These are phyloP conservation scores for Drosophila ananassae DNA, from an alignment of 1,140 invertebrate species.

Conservation along the genomic window DNA sequence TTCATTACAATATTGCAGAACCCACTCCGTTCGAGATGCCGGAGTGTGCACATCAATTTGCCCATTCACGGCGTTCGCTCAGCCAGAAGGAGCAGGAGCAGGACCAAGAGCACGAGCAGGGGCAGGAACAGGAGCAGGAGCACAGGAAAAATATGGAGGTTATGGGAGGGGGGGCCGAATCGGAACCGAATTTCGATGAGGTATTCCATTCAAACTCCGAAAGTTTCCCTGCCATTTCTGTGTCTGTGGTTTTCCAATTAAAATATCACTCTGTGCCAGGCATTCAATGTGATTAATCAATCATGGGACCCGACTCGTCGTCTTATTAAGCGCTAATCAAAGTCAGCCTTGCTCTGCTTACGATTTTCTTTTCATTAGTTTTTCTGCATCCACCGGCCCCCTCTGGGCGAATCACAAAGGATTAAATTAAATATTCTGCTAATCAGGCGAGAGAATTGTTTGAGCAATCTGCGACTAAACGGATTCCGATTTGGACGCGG, in stretches of 20 bases:
- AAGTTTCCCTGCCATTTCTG: conserved; percentile 29
- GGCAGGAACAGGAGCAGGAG: background rate
- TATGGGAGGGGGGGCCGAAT: conserved; percentile 1
- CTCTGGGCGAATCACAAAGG: conserved; percentile 40
- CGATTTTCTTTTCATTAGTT: conserved; percentile 38
- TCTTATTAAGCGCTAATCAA: conserved; percentile 60
- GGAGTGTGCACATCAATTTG: conserved; percentile 49
- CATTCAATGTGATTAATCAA: conserved; percentile 59
- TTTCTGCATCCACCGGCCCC: background rate
- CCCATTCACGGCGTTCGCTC: conserved; percentile 24
- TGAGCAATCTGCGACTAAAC: conserved; percentile 49
- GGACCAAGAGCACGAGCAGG: too few relatives aligned
- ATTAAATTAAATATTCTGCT: conserved; percentile 64
- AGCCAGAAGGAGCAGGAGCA: conserved; percentile 6
- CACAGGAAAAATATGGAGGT: conserved; percentile 1
- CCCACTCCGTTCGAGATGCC: conserved; percentile 16
- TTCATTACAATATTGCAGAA: conserved; percentile 50
- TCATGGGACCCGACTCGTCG: conserved; percentile 38
- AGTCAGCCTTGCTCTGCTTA: conserved; percentile 39
- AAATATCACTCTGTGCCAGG: conserved; percentile 47
- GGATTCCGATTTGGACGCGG: conserved; percentile 26
- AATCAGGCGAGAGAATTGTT: conserved; percentile 57
- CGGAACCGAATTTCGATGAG: conserved; percentile 24
- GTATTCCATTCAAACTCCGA: conserved; percentile 31
- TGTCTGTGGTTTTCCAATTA: conserved; percentile 56